Conservation (phyloP, 2,797 vertebrate species). For the Hylomyscus alleni region DNA sequence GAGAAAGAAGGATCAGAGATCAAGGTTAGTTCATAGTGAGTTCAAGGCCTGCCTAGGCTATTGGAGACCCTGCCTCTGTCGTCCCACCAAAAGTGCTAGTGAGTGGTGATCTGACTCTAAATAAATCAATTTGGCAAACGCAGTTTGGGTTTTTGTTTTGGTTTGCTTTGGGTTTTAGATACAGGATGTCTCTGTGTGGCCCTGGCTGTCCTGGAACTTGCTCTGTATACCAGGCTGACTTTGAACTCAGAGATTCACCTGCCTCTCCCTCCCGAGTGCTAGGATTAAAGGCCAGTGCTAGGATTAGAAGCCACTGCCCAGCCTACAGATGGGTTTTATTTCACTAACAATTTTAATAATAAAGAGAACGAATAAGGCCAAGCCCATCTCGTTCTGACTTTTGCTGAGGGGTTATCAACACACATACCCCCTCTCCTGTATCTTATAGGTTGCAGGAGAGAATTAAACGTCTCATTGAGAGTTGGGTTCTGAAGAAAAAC, state of each 20-base stretch:
- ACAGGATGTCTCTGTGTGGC: not conserved
- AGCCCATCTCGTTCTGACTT: not conserved
- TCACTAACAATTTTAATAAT: constrained; percentile 41
- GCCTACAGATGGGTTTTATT: constrained; percentile 4
- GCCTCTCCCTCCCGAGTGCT: not conserved
- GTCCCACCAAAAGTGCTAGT: not conserved
- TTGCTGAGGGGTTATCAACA: constrained; percentile 21
- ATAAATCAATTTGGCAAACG: not conserved
- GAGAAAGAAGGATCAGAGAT: not conserved
- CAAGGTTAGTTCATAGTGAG: not conserved
- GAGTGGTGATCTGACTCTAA: not conserved
- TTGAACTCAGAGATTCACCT: not conserved
- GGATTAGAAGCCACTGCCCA: not conserved
- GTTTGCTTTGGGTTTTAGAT: not conserved
- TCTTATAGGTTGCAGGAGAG: not conserved
- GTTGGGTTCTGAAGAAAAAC: constrained; percentile 11
- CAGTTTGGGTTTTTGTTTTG: not conserved
- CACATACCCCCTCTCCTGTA: not conserved
- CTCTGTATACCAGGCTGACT: not conserved
- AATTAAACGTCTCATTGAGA: not conserved
- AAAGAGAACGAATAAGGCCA: not conserved
- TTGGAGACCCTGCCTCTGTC: not conserved
- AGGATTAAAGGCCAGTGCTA: not conserved
- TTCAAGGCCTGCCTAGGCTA: not conserved
- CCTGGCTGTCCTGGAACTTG: not conserved